Evolutionary conservation across 2,797 vertebrate species (phyloP).

Genomic region (Neostethus bicornis): DNA sequence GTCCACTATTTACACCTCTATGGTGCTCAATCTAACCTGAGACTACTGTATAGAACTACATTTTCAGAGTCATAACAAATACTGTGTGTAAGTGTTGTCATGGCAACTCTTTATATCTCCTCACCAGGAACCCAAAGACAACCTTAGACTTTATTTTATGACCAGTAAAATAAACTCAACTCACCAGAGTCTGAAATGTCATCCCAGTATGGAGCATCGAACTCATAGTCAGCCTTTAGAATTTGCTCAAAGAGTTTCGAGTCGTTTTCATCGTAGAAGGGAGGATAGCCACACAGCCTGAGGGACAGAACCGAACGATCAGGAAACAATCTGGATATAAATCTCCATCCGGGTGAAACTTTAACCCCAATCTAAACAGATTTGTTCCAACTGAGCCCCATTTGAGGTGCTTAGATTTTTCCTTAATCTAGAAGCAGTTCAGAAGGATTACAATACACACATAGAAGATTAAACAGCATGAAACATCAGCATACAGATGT

Average conservation of each 20-base stretch:
- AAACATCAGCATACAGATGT: constrained; percentile 2
- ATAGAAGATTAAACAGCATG: neutral
- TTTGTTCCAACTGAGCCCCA: constrained; percentile 60
- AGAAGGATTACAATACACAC: constrained; percentile 45
- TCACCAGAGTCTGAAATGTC: constrained; percentile 98
- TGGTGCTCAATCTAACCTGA: too few relatives aligned
- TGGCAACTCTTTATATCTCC: neutral
- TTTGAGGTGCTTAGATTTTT: constrained; percentile 48
- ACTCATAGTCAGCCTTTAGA: constrained; percentile 97
- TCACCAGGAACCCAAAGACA: neutral
- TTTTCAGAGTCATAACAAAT: too few relatives aligned
- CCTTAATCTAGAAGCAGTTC: constrained; percentile 33
- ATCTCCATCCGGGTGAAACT: constrained; percentile 43
- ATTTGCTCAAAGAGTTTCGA: constrained; percentile 99
- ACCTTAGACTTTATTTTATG: constrained; percentile 2
- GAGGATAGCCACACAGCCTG: constrained; percentile 97
- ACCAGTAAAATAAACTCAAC: constrained; percentile 10
- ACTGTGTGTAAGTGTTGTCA: too few relatives aligned
- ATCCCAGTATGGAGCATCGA: constrained; percentile 98
- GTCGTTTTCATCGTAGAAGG: constrained; percentile 98
- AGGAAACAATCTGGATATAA: constrained; percentile 40
- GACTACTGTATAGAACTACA: too few relatives aligned
- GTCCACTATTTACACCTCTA: too few relatives aligned
- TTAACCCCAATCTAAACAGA: constrained; percentile 61
- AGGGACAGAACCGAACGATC: constrained; percentile 43